Evolutionary conservation across 2,888 invertebrate species (phyloP).

Genomic region (Cylindroiulus punctatus): DNA sequence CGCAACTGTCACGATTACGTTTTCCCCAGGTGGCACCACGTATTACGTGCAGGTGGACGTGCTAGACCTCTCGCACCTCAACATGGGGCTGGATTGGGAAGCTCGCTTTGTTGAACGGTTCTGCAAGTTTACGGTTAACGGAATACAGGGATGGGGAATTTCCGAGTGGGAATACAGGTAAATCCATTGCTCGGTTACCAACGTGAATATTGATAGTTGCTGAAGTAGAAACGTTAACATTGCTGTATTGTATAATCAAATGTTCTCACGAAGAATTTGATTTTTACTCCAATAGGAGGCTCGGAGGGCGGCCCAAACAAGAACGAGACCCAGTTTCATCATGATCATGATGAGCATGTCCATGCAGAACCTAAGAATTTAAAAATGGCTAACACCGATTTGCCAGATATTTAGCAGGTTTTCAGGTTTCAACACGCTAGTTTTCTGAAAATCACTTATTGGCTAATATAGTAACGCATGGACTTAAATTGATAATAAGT

Average conservation of each 20-base stretch:
- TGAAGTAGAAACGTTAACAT: neutral
- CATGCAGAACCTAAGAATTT: too few species aligned
- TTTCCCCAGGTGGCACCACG: slow-evolving; percentile 67
- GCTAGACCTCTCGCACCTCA: slow-evolving; percentile 70
- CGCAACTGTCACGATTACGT: neutral
- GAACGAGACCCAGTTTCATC: neutral
- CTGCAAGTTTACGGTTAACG: slow-evolving; percentile 72
- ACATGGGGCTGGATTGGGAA: slow-evolving; percentile 73
- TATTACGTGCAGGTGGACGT: slow-evolving; percentile 71
- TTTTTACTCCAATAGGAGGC: neutral
- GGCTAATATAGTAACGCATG: too few species aligned
- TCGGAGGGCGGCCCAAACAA: neutral
- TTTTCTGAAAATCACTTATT: too few species aligned
- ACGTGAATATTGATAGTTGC: too few species aligned
- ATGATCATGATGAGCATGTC: neutral
- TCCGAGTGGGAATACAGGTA: slow-evolving; percentile 73
- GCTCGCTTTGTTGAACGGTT: slow-evolving; percentile 72
- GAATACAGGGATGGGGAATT: slow-evolving; percentile 73
- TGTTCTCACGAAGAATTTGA: too few species aligned
- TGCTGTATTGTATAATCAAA: too few species aligned
- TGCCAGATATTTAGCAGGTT: too few species aligned
- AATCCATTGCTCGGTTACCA: neutral
- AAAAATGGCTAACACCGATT: too few species aligned
- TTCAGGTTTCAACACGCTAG: too few species aligned
- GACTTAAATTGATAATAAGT: too few species aligned